Conservation (phyloP, 1,140 invertebrate genomes). For the Scaptomyza montana region DNA sequence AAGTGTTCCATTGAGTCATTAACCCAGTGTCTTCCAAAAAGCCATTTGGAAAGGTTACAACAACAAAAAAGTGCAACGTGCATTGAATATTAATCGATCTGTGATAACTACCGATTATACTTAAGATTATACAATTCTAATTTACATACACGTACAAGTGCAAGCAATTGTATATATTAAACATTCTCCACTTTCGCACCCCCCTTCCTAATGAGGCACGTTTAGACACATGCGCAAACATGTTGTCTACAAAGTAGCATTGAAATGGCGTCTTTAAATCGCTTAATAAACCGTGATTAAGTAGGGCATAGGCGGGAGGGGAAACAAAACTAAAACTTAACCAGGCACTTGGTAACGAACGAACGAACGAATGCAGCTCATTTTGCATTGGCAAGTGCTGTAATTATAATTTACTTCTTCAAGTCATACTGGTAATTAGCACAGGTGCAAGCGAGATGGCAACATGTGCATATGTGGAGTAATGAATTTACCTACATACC, state of each 20-base stretch:
- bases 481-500: constrained; percentile 30
- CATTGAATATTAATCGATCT: constrained; percentile 45
- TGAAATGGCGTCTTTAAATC: constrained; percentile 71
- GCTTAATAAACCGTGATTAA: constrained; percentile 44
- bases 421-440: constrained; percentile 18
- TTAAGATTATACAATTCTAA: constrained; percentile 40
- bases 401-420: constrained; percentile 25
- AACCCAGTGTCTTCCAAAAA: constrained; percentile 15
- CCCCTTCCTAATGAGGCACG: constrained; percentile 30
- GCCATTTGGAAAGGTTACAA: constrained; percentile 15
- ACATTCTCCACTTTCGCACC: background rate
- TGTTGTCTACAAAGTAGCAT: constrained; percentile 59
- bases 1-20: constrained; percentile 15
- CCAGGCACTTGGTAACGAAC: constrained; percentile 6
- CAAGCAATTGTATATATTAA: constrained; percentile 18
- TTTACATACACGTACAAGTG: constrained; percentile 60
- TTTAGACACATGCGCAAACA: constrained; percentile 18
- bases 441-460: constrained; percentile 31
- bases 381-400: constrained; percentile 17
- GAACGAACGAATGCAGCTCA: constrained; percentile 1
- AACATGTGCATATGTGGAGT: background rate
- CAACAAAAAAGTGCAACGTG: constrained; percentile 23
- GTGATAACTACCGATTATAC: constrained; percentile 52
- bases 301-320: constrained; percentile 26
- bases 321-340: background rate